Base-by-base conservation (phyloP, 2,888 invertebrate genomes). In the Esperia sulphurella region DNA sequence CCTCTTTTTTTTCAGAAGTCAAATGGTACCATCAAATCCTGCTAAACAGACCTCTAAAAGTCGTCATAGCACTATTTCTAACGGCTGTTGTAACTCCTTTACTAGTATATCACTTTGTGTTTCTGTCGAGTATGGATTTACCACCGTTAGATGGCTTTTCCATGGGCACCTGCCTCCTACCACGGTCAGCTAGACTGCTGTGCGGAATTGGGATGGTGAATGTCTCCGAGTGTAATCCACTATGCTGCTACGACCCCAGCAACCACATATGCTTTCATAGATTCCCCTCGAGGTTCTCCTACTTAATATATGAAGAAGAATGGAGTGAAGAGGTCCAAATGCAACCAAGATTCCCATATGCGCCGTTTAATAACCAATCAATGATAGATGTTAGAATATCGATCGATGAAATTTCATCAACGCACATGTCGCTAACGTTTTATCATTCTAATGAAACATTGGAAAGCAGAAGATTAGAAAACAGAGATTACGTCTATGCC, bases 271-370 rank as follows among this genome's bases (percentile, higher is more conserved):
- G 92, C 58, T 92, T 81, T 55, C 92, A 92, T 54, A 77, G 90
- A 46, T 71, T 84, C 12, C 91, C 92, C 0, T 90, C 92, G 0
- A 71, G 84, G 45, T 90, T 90, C 62, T 85, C 89, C 1, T 92
- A 91, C 56, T 59, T 82, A 10, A 61, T 77, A 21, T 68, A 71
- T 14, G 21, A 21, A 21, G 5, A 21, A 21, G 21, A 21, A 21
- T 21, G 21, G 21, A 21, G 21, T 5, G 21, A 21, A 21, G 21
- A 21, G 21, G 66, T 68, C 5, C 50, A 56, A 2, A 90, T 89
- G 90, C 52, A 86, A 5, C 50, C 55, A 1, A 90, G 90, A 90
- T 52, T 63, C 1, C 86, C 86, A 52, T 68, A 76, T 0, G 75
- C 78, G 0, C 90, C 90, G 0, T 90, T 67, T 50, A 58, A 56